These are phyloP conservation scores for Leucophenga montana DNA, from an alignment of 2,888 invertebrate species.

Conservation along the genomic window DNA sequence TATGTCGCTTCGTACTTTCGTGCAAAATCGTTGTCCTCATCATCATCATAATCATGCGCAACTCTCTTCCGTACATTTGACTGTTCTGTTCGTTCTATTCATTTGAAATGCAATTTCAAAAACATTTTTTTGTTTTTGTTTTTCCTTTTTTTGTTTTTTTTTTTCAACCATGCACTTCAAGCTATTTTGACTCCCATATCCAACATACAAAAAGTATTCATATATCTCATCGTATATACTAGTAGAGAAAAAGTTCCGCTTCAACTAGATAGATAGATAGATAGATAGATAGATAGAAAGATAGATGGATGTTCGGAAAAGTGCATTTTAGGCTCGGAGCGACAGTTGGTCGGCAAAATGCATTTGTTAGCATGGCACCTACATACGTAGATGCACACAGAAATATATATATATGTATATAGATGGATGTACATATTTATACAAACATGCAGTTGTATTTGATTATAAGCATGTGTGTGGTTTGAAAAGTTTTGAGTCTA, in stretches of 20 bases:
- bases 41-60: constrained; percentile 3
- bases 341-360: constrained; percentile 38
- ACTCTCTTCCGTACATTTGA: constrained; percentile 15
- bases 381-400: neutral
- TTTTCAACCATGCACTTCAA: constrained; percentile 42
- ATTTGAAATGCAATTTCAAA: constrained; percentile 68
- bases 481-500: neutral
- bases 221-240: too few relatives aligned
- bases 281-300: neutral
- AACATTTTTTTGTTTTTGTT: neutral
- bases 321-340: constrained; percentile 63
- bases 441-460: neutral
- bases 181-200: constrained; percentile 20
- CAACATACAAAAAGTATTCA: too few relatives aligned
- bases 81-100: constrained; percentile 48
- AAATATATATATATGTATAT: neutral
- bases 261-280: constrained; percentile 11
- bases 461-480: neutral
- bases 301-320: constrained; percentile 50
- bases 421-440: constrained; percentile 20
- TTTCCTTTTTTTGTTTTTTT: constrained; percentile 48
- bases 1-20: constrained; percentile 32
- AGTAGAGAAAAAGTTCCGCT: neutral
- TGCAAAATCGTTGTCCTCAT: constrained; percentile 5
- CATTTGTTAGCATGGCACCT: constrained; percentile 37